A percentile compares a stretch with the other conserved stretches of the same genome.
phyloP scores from a whole-genome alignment of 1,140 invertebrate species.

The Drosophila prosaltans region DNA sequence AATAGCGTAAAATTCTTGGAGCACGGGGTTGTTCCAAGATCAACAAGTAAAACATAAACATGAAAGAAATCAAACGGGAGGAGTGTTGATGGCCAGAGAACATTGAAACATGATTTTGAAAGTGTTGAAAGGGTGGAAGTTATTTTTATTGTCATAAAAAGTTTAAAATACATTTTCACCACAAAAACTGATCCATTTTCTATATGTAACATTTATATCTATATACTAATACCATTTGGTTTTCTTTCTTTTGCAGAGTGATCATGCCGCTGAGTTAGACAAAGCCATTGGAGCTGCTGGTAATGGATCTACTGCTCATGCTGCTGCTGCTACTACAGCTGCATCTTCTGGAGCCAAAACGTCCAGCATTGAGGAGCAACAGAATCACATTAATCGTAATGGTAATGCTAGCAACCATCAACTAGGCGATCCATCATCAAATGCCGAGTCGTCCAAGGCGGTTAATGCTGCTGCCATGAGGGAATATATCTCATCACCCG shows the following conservation, averaged over 20 bases:
- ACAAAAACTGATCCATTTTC: not conserved
- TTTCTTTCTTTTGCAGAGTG: slow-evolving; percentile 56
- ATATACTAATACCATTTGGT: not conserved
- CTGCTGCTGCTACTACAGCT: not conserved
- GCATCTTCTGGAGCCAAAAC: slow-evolving; percentile 2
- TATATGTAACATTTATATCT: not conserved
- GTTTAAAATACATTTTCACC: not conserved
- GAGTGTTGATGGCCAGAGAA: not conserved
- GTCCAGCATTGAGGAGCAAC: slow-evolving; percentile 50
- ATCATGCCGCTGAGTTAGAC: slow-evolving; percentile 70
- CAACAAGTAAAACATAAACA: not conserved
- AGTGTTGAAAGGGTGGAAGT: not conserved
- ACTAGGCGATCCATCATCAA: slow-evolving; percentile 7
- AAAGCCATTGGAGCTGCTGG: slow-evolving; percentile 60
- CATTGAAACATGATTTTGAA: no score
- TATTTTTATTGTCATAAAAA: not conserved
- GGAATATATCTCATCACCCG: slow-evolving; percentile 80
- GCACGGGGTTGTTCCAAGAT: slow-evolving; percentile 1
- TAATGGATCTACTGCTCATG: slow-evolving; percentile 7
- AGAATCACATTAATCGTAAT: slow-evolving; percentile 70
- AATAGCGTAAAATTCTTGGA: not conserved
- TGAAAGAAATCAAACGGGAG: not conserved
- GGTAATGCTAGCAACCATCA: slow-evolving; percentile 42
- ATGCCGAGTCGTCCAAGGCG: slow-evolving; percentile 46
- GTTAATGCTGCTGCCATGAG: slow-evolving; percentile 43